phyloP scores from a whole-genome alignment of 2,888 invertebrate genomes.

The Diploptera punctata region DNA sequence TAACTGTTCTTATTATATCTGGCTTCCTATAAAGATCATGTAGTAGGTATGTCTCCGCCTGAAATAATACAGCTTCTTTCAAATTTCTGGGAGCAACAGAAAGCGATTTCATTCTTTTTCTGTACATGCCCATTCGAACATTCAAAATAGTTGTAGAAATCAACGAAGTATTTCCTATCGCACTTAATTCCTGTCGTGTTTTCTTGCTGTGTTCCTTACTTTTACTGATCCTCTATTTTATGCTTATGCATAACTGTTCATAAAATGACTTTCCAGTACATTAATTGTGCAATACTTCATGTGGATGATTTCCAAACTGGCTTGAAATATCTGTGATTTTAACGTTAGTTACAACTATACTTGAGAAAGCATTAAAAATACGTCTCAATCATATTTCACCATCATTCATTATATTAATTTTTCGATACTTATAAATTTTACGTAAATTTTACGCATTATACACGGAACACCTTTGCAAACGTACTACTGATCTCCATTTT shows the following conservation, averaged over 20 bases:
- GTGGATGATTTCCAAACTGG: conserved; percentile 1
- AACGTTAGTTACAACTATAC: background rate
- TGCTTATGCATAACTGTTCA: background rate
- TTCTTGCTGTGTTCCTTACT: background rate
- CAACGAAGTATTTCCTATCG: conserved; percentile 1
- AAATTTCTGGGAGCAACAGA: background rate
- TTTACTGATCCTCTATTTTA: background rate
- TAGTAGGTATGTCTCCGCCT: too few relatives aligned
- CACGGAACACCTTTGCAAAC: background rate
- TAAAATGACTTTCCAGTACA: conserved; percentile 6
- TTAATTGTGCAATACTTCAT: background rate
- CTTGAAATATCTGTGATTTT: conserved; percentile 7
- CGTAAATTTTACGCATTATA: background rate
- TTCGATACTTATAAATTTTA: background rate
- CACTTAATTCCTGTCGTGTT: background rate
- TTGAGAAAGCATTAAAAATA: background rate
- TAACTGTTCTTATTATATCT: too few relatives aligned
- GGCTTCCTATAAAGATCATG: too few relatives aligned
- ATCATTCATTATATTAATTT: background rate
- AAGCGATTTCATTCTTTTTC: background rate
- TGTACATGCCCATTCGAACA: background rate
- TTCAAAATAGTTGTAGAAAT: background rate
- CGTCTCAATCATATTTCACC: background rate
- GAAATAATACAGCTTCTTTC: too few relatives aligned
- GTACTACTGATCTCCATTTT: conserved; percentile 1